Evolutionary conservation across 2,888 invertebrate species (phyloP).

Genomic region (Erannis defoliaria): DNA sequence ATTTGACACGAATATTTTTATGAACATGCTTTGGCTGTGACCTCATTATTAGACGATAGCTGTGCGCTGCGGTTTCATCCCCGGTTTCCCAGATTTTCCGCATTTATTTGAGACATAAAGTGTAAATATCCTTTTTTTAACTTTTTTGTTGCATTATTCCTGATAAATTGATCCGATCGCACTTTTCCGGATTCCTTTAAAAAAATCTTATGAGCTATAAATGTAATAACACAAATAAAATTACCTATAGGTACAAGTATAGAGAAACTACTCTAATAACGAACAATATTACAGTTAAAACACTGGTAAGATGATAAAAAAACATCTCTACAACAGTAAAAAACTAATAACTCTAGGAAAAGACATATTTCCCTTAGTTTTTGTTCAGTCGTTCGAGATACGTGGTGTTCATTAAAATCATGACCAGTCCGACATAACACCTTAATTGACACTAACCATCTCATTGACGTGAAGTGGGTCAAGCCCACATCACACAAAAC

Average conservation of each 20-base stretch:
- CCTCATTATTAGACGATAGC: conserved; percentile 12
- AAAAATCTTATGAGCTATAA: neutral
- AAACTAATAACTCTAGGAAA: too few relatives aligned
- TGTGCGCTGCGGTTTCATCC: neutral
- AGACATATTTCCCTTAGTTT: too few relatives aligned
- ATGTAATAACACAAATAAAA: neutral
- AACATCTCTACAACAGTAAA: too few relatives aligned
- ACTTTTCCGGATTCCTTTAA: too few relatives aligned
- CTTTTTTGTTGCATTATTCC: too few relatives aligned
- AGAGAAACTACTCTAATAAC: too few relatives aligned
- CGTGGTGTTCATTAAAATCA: conserved; percentile 4
- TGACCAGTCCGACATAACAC: conserved; percentile 8
- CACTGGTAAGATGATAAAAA: too few relatives aligned
- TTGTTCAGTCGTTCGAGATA: too few relatives aligned
- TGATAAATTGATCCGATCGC: too few relatives aligned
- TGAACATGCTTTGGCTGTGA: conserved; percentile 7
- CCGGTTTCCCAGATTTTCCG: neutral
- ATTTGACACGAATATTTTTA: conserved; percentile 16
- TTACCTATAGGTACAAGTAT: too few relatives aligned
- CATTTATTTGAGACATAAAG: neutral
- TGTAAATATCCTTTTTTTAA: too few relatives aligned
- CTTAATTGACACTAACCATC: conserved; percentile 22
- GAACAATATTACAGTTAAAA: too few relatives aligned
- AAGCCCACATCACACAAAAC: conserved; percentile 8
- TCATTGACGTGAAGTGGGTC: conserved; percentile 19